phyloP scores from a whole-genome alignment of 2,113 vertebrate species.

The Macrotis lagotis region DNA sequence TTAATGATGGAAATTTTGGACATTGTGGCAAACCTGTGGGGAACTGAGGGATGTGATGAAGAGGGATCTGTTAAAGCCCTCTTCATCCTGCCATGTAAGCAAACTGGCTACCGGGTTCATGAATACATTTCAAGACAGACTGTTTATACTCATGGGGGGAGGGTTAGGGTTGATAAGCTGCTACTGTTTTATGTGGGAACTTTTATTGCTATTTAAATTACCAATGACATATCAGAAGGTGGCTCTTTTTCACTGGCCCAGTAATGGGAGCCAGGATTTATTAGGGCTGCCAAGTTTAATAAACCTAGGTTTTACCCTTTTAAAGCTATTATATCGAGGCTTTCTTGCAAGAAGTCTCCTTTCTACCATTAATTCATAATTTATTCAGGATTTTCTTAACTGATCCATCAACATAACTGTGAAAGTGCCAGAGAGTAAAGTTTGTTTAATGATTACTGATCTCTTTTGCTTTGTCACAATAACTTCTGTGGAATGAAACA shows the following conservation, averaged over 20 bases:
- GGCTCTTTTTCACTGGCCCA: constrained; percentile 33
- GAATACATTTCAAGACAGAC: neutral
- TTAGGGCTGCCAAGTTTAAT: constrained; percentile 76
- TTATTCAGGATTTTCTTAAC: constrained; percentile 80
- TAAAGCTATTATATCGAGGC: constrained; percentile 75
- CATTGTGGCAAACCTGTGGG: neutral
- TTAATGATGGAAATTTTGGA: neutral
- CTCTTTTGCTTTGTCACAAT: constrained; percentile 69
- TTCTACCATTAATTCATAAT: constrained; percentile 74
- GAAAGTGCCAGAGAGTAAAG: constrained; percentile 79
- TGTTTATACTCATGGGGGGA: neutral
- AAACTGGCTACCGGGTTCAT: neutral
- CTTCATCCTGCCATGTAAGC: neutral
- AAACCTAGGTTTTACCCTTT: constrained; percentile 76
- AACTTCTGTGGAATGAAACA: constrained; percentile 75
- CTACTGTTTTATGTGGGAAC: neutral
- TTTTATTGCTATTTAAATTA: constrained; percentile 56
- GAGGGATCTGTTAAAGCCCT: neutral
- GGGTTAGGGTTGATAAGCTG: neutral
- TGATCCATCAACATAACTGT: constrained; percentile 70
- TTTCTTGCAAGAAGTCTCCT: constrained; percentile 64
- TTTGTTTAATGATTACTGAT: constrained; percentile 77
- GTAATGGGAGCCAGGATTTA: constrained; percentile 76
- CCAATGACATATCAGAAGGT: constrained; percentile 59
- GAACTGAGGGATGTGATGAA: neutral